phyloP scores from a whole-genome alignment of 1,140 invertebrate genomes.

The Drosophila tropicalis region DNA sequence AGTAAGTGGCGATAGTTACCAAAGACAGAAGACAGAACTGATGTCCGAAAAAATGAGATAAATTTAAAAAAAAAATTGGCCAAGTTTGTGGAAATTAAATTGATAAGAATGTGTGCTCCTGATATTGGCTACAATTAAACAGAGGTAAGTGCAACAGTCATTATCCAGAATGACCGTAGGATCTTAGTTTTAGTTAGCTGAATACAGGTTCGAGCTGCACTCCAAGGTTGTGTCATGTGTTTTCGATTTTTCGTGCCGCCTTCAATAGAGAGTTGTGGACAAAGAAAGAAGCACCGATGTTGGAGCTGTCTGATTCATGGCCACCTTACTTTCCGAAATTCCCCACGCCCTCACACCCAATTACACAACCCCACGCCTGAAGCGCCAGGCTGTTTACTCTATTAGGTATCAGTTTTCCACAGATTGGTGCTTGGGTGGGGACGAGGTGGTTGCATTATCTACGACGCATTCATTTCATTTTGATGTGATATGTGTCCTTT shows the following conservation, averaged over 20 bases:
- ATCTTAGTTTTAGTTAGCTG: conserved; percentile 31
- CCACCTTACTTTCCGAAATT: neutral
- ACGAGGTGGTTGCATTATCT: conserved; percentile 20
- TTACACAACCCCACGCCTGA: conserved; percentile 1
- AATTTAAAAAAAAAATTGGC: neutral
- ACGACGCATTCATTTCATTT: conserved; percentile 36
- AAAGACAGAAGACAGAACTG: conserved; percentile 6
- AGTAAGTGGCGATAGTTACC: conserved; percentile 26
- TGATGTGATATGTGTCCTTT: conserved; percentile 20
- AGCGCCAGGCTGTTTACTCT: conserved; percentile 65
- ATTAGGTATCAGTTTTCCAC: conserved; percentile 72
- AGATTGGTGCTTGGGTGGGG: conserved; percentile 24
- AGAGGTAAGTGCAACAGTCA: conserved; percentile 7
- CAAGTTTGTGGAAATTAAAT: neutral
- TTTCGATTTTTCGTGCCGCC: conserved; percentile 75
- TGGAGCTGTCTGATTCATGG: conserved; percentile 45
- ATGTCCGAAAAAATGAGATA: conserved; percentile 12
- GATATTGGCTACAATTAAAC: neutral
- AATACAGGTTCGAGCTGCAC: conserved; percentile 22
- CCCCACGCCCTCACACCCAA: conserved; percentile 21
- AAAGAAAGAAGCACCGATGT: conserved; percentile 34
- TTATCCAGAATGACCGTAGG: neutral
- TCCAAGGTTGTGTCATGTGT: conserved; percentile 61
- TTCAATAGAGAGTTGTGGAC: conserved; percentile 16
- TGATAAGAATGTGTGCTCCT: neutral